Evolutionary conservation across 1,140 invertebrate genomes (phyloP).

Genomic region (Atta cephalotes): DNA sequence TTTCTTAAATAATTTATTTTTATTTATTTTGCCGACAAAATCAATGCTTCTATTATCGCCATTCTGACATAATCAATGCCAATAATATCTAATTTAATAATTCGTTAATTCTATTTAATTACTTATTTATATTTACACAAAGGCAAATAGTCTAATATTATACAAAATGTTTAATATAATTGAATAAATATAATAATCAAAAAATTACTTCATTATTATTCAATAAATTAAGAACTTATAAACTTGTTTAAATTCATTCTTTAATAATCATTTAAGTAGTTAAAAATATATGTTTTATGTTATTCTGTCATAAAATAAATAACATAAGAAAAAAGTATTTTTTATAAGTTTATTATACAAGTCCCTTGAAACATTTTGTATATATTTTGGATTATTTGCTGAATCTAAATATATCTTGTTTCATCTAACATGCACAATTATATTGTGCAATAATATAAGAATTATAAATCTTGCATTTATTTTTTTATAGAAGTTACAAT

Average conservation of each 20-base stretch:
- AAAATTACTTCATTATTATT: slow-evolving; percentile 10
- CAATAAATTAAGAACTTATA: slow-evolving; percentile 2
- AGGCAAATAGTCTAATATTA: slow-evolving; percentile 60
- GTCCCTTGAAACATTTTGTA: slow-evolving; percentile 18
- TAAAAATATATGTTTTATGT: no score
- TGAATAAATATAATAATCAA: background rate
- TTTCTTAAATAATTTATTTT: slow-evolving; percentile 29
- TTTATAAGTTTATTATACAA: slow-evolving; percentile 14
- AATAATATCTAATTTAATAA: slow-evolving; percentile 55
- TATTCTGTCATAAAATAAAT: slow-evolving; percentile 1
- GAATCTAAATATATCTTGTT: slow-evolving; percentile 10
- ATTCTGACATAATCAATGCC: slow-evolving; percentile 33
- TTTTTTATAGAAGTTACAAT: slow-evolving; percentile 45
- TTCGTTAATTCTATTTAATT: slow-evolving; percentile 42
- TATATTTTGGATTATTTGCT: slow-evolving; percentile 24
- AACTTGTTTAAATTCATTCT: background rate
- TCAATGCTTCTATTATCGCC: background rate
- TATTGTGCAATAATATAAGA: slow-evolving; percentile 43
- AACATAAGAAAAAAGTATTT: background rate
- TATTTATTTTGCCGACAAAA: slow-evolving; percentile 61
- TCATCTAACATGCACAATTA: slow-evolving; percentile 52
- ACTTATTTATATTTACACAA: slow-evolving; percentile 49
- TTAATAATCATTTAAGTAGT: background rate
- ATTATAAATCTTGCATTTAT: slow-evolving; percentile 43
- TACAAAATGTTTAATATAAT: slow-evolving; percentile 39